Evolutionary conservation across 2,888 invertebrate species (phyloP).

Genomic region (Rhogogaster chlorosoma): DNA sequence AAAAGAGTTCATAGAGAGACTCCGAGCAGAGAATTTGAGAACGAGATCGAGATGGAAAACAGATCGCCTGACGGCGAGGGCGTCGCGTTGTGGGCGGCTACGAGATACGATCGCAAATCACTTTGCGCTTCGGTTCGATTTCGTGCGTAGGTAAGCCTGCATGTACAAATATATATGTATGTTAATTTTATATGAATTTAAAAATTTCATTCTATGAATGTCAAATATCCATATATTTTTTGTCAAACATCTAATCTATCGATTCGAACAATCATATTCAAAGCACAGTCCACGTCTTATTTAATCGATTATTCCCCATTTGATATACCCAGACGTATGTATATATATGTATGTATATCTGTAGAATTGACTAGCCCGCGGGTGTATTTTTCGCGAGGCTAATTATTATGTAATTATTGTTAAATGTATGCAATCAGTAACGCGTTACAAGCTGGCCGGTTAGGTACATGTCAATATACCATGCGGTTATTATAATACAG

Average conservation of each 20-base stretch:
- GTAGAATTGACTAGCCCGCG: neutral
- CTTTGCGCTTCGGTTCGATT: conserved; percentile 27
- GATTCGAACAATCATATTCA: too few relatives aligned
- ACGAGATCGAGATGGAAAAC: conserved; percentile 41
- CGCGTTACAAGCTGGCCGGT: neutral
- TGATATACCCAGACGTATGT: too few relatives aligned
- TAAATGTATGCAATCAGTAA: conserved; percentile 16
- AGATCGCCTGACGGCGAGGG: conserved; percentile 45
- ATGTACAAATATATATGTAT: neutral
- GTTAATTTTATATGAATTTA: neutral
- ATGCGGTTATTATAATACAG: neutral
- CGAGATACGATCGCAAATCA: conserved; percentile 49
- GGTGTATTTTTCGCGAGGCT: neutral
- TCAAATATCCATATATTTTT: neutral
- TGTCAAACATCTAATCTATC: too few relatives aligned
- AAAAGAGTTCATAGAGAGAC: neutral
- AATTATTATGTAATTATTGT: conserved; percentile 12
- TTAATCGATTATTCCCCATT: too few relatives aligned
- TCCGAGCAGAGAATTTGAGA: neutral
- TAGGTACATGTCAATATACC: neutral
- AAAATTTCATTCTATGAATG: neutral
- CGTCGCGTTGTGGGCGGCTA: conserved; percentile 49
- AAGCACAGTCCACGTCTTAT: too few relatives aligned
- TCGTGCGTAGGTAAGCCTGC: conserved; percentile 7
- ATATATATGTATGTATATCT: neutral